phyloP scores from a whole-genome alignment of 2,888 invertebrate genomes.

The Hypolimnas misippus region DNA sequence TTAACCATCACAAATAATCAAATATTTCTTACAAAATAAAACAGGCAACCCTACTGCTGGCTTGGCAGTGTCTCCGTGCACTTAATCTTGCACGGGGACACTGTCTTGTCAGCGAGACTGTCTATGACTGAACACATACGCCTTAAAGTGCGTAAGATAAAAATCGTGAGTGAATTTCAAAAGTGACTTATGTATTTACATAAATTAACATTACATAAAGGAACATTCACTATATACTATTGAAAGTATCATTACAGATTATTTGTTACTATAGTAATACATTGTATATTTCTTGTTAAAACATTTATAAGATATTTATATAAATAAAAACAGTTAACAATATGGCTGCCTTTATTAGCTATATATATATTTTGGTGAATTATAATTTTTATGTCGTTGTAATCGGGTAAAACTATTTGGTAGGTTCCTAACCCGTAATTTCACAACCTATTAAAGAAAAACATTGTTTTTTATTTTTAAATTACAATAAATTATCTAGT shows the following conservation, averaged over 20 bases:
- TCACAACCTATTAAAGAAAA: slow-evolving; percentile 32
- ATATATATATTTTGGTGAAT: no score
- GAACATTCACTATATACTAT: slow-evolving; percentile 10
- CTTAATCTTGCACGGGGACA: neutral
- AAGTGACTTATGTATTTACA: slow-evolving; percentile 2
- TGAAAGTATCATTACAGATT: neutral
- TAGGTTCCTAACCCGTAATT: neutral
- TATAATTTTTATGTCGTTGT: neutral
- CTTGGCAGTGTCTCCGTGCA: neutral
- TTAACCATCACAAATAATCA: no score
- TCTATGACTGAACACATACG: neutral
- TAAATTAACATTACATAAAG: neutral
- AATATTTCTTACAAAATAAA: no score
- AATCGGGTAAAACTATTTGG: neutral
- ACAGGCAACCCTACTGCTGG: neutral
- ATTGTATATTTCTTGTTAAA: neutral
- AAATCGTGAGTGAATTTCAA: slow-evolving; percentile 2
- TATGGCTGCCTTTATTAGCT: no score
- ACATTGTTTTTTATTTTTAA: no score
- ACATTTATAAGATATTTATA: neutral
- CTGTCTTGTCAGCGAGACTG: neutral
- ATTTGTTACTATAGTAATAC: neutral
- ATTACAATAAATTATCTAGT: neutral
- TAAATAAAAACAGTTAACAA: neutral
- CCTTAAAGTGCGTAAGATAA: neutral